phyloP scores from a whole-genome alignment of 2,888 invertebrate genomes.

The Pristionchus japonicus region DNA sequence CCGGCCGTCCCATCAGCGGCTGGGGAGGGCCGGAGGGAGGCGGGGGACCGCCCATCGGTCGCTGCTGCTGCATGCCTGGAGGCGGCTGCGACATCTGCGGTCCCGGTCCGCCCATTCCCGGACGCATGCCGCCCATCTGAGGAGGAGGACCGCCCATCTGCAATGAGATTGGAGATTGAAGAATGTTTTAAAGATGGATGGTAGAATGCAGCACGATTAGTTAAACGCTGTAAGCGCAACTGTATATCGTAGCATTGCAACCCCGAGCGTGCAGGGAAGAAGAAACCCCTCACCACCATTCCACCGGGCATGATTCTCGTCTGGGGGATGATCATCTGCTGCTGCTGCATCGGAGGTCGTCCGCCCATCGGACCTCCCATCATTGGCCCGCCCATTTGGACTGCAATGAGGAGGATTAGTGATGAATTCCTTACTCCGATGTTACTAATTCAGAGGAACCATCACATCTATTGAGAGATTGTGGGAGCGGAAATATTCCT shows the following conservation, averaged over 20 bases:
- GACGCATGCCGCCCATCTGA: constrained; percentile 11
- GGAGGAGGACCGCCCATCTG: constrained; percentile 42
- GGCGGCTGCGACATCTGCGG: neutral
- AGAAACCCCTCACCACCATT: neutral
- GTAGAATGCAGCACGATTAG: no score
- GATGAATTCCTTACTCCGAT: no score
- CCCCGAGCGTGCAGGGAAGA: neutral
- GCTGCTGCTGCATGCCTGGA: constrained; percentile 28
- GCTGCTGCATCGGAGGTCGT: neutral
- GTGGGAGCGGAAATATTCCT: neutral
- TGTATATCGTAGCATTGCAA: neutral
- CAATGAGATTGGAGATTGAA: neutral
- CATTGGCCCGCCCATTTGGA: constrained; percentile 26
- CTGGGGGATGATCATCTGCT: constrained; percentile 24
- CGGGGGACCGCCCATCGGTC: constrained; percentile 26
- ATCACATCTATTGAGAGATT: neutral
- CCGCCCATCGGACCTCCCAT: constrained; percentile 8
- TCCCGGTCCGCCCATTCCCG: constrained; percentile 2
- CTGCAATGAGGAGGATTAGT: neutral
- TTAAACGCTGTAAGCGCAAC: no score
- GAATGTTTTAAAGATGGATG: no score
- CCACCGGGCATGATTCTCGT: neutral
- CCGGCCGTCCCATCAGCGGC: constrained; percentile 48
- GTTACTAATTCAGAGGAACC: neutral
- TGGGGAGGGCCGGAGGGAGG: constrained; percentile 54